Base-by-base conservation (phyloP, 2,888 invertebrate genomes). In the Plagodis dolabraria region DNA sequence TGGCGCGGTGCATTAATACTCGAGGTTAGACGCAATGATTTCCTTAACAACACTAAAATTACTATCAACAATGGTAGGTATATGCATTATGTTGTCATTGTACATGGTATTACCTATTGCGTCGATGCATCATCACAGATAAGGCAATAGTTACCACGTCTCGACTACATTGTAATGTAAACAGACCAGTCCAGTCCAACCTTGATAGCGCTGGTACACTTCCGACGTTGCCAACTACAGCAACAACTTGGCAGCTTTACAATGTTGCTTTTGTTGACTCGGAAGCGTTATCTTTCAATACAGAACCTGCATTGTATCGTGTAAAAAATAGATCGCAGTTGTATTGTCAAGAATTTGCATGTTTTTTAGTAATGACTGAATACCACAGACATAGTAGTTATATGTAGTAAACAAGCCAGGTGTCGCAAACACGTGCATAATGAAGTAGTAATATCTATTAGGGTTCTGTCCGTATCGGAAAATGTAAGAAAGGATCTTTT, bases 241-340 rank as follows among this genome's bases (percentile, higher is more conserved):
- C 53, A 47, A 33, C 60, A 46, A 64, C 53, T 77, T 76, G 74
- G 72, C 74, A 72, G 63, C 66, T 45, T 43, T 74, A 74, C 76
- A 79, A 71, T 69, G 74, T 72, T 64, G 34, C 67, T 60, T 72
- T 72, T 63, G 71, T 76, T 67, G 35, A 56, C n/a, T 36, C 46
- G 53, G 42, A 48, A 52, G 52, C 57, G 57, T 61, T 52, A 63
- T 52, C 54, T 47, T 38, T 50, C 34, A 48, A 11, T 67, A 60
- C 66, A 72, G 33, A 67, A 51, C 64, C 58, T 49, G 67, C 53
- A 51, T 53, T 66, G 36, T 56, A 64, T 22, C 47, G 33, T n/a
- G n/a, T 35, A 43, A 46, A 40, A 56, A 57, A 45, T 51, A 34
- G 22, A 12, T 49, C 53, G 50, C 54, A 50, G 40, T 50, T 36